Evolutionary conservation across 2,113 vertebrate genomes (phyloP), one percentile per base, ranked within the genome.

Genomic region (Epinephelus moara): DNA sequence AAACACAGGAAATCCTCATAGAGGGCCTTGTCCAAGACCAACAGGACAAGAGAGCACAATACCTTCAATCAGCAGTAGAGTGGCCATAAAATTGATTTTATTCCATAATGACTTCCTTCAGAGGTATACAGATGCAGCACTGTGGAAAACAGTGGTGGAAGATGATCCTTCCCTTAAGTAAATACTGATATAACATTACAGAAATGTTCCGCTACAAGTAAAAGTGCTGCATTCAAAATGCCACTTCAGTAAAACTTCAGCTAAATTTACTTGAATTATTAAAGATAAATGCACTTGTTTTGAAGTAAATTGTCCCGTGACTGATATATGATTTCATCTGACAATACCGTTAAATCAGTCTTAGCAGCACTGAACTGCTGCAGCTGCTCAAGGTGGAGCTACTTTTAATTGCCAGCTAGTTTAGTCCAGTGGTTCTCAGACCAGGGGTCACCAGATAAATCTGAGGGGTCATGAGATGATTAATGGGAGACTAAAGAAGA

Each of bases 1-100:
- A 76, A 40, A 4, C 3, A 77, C 50, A 66, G 67, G 17, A 79
- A 84, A 82, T 66, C 75, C 49, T 75, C 9, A 27, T 2, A 19
- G 40, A 50, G 19, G 6, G 12, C 40, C 8, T n/a, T 3, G 4
- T 59, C 73, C 88, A 85, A 61, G 19, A 71, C 37, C 21, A 86
- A 57, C 55, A 71, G n/a, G 15, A 15, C 45, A 60, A 10, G 1
- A 52, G 21, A 60, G 30, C 3, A 21, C 25, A 56, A n/a, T 27
- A 27, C 11, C 10, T 50, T 27, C 1, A 30, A 21, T 42, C 13
- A 55, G 10, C 4, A 61, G 27, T 21, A 71, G 33, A 81, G 42
- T 60, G 27, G 70, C 37, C 7, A 15, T 66, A 5, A 57, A 12
- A n/a, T 50, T n/a, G 21, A 63, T 63, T 78, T 57, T 42, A 42